Conservation (phyloP, 2,113 vertebrate genomes). For the Peucedramus taeniatus region DNA sequence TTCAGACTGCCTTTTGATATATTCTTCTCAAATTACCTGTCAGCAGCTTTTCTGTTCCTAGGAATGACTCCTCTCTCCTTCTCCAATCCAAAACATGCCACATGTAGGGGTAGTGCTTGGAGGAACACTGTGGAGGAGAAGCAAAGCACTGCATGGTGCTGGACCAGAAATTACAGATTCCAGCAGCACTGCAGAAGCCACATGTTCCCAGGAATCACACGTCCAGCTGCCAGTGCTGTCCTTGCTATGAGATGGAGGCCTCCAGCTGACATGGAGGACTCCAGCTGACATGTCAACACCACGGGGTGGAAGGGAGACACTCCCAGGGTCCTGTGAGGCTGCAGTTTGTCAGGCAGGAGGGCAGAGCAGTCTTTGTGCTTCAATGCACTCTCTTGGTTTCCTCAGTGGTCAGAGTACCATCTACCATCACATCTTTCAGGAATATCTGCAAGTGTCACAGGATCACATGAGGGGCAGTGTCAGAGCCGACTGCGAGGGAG, state of each 20-base stretch:
- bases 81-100: neutral
- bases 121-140: neutral
- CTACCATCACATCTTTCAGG: neutral
- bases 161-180: neutral
- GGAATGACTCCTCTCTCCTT: neutral
- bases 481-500: neutral
- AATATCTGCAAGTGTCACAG: neutral
- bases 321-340: neutral
- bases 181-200: neutral
- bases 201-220: neutral
- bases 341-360: accelerated
- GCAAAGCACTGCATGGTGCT: neutral
- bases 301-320: neutral
- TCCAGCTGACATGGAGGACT: too few species aligned
- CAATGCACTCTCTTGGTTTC: neutral
- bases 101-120: neutral
- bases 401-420: neutral
- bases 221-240: neutral
- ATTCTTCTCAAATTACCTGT: neutral
- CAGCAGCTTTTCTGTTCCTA: neutral
- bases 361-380: neutral
- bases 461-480: neutral
- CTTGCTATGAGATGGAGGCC: accelerated
- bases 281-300: neutral
- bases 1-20: neutral